These are phyloP conservation scores for Camelus bactrianus DNA, from an alignment of 2,113 vertebrate species.

Conservation along the genomic window DNA sequence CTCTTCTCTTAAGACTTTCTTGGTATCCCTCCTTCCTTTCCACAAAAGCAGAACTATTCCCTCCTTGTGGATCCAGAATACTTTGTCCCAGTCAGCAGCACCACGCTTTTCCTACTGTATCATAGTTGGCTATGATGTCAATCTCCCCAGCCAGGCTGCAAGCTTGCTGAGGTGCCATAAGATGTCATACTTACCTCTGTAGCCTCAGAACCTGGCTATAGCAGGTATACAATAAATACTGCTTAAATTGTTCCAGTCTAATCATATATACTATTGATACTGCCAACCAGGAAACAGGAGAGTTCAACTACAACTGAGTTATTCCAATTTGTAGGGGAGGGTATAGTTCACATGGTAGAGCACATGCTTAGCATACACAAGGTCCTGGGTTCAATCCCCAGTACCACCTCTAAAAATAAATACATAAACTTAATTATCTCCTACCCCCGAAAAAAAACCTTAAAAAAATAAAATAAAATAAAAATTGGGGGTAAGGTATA, in stretches of 20 bases:
- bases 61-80: background rate
- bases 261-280: background rate
- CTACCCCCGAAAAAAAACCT: too few species aligned
- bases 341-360: too few species aligned
- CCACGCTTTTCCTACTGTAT: background rate
- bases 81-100: background rate
- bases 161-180: background rate
- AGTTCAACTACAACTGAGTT: background rate
- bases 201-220: background rate
- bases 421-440: too few species aligned
- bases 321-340: background rate
- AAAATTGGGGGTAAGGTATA: too few species aligned
- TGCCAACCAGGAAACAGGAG: background rate
- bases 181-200: background rate
- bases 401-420: too few species aligned
- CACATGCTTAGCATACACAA: too few species aligned
- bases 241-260: background rate
- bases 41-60: conserved; percentile 26
- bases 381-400: too few species aligned
- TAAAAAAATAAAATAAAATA: too few species aligned
- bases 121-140: background rate
- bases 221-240: background rate
- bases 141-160: background rate
- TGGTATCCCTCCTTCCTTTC: background rate
- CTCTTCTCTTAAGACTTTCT: background rate